Evolutionary conservation across 2,113 vertebrate genomes (phyloP).

Genomic region (Gorsachius goisagi): DNA sequence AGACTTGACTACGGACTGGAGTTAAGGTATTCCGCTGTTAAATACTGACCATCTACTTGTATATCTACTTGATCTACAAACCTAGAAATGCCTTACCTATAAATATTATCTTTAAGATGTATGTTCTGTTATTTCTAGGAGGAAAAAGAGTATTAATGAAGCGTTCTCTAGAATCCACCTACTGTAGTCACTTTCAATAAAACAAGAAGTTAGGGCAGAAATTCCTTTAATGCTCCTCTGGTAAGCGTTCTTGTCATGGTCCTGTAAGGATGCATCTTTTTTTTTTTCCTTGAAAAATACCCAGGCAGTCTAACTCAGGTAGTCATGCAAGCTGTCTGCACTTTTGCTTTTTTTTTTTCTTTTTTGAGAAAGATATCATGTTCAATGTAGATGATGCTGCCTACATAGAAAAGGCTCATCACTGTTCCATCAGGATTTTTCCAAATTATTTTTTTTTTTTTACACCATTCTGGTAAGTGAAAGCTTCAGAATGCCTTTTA

Average conservation of each 20-base stretch:
- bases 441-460: slow-evolving; percentile 13
- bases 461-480: not conserved
- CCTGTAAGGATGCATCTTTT: not conserved
- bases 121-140: not conserved
- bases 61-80: not conserved
- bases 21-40: not conserved
- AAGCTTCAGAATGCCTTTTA: not conserved
- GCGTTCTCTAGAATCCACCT: not conserved
- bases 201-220: not conserved
- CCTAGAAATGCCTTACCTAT: not conserved
- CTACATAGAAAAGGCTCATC: not conserved
- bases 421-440: not conserved
- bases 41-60: not conserved
- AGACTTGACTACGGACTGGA: not conserved
- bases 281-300: not conserved
- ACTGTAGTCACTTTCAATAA: not conserved
- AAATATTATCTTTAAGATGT: not conserved
- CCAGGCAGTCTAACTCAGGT: not conserved
- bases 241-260: not conserved
- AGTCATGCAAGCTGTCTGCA: not conserved
- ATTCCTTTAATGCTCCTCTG: not conserved
- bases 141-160: not conserved
- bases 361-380: not conserved
- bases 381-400: not conserved
- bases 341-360: not conserved